Evolutionary conservation across 1,140 invertebrate species (phyloP), one percentile per base, ranked within the genome.

Genomic region (Penaeus vannamei): DNA sequence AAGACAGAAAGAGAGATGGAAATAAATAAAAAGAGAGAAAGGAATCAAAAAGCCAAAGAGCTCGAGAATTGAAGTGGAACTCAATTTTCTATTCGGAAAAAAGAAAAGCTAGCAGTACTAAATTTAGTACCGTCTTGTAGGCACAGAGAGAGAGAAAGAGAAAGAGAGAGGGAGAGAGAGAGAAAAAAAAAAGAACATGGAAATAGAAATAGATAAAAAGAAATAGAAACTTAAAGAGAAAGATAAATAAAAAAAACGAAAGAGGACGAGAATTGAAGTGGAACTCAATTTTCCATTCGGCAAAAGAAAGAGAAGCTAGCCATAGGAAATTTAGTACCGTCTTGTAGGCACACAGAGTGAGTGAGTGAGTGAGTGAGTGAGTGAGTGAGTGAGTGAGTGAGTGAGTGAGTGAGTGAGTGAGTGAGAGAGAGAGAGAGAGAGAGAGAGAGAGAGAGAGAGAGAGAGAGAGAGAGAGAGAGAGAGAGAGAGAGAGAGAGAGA

Each of bases 1-100:
- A 42, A 79, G 76, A 79, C 29, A 79, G 76, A 46, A n/a, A 53
- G 77, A 80, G 77, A 80, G 77, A 46, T 0, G 20, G 36, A 80
- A 3, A 53, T 0, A 80, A 53, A 46, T 10, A 12, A 12, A 80
- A 53, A 46, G 8, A 80, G 36, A 32, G 12, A 17, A 81, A 53
- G 53, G 79, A 60, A 53, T 26, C 2, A 81, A 53, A 79, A 42
- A 79, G 19, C 32, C 1, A 79, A 42, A 79, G 77, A 79, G 77
- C 29, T 26, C 29, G 77, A 79, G 77, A 79, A 22, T 12, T 79
- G n/a, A n/a, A 32, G 20, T 79, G 36, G 36, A 42, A 42, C 36
- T 42, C 36, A 42, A 42, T 42, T 42, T 42, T 42, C 36, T 42
- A 7, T 42, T 42, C 1, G 76, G 32, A 7, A 79, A 79, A 22